Evolutionary conservation across 2,888 invertebrate species (phyloP).

Genomic region (Chymomyza caudatula): DNA sequence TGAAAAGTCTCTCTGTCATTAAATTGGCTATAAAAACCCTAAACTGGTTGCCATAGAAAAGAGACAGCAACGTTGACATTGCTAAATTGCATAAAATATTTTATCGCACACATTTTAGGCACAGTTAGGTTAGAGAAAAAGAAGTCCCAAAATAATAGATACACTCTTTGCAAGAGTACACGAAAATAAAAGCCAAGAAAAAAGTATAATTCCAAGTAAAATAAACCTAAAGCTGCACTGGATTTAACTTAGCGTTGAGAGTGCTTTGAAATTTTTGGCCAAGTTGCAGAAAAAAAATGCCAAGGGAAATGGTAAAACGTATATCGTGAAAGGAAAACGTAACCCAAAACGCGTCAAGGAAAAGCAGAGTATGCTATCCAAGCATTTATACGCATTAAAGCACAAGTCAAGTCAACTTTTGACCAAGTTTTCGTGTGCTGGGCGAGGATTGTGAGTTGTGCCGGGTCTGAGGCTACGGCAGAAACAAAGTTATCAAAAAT

Average conservation of each 20-base stretch:
- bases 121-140: not conserved
- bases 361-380: conserved; percentile 20
- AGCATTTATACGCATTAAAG: conserved; percentile 71
- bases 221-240: conserved; percentile 61
- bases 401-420: conserved; percentile 63
- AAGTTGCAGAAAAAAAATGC: not conserved
- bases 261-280: not conserved
- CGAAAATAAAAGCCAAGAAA: conserved; percentile 11
- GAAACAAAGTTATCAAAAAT: conserved; percentile 67
- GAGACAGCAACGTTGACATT: not conserved
- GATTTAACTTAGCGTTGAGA: conserved; percentile 56
- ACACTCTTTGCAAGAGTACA: not conserved
- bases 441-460: not conserved
- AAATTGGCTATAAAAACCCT: not conserved
- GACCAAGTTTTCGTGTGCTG: conserved; percentile 51
- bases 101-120: not conserved
- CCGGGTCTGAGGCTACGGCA: not conserved
- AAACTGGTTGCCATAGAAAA: not conserved
- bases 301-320: not conserved
- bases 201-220: conserved; percentile 30
- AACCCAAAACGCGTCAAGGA: conserved; percentile 1
- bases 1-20: not conserved
- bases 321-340: not conserved
- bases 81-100: not conserved
- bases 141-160: not conserved